A percentile compares a stretch with the other conserved stretches of the same genome.
These are phyloP conservation scores for Plotosus lineatus DNA, from an alignment of 2,113 vertebrate genomes.

Conservation along the genomic window DNA sequence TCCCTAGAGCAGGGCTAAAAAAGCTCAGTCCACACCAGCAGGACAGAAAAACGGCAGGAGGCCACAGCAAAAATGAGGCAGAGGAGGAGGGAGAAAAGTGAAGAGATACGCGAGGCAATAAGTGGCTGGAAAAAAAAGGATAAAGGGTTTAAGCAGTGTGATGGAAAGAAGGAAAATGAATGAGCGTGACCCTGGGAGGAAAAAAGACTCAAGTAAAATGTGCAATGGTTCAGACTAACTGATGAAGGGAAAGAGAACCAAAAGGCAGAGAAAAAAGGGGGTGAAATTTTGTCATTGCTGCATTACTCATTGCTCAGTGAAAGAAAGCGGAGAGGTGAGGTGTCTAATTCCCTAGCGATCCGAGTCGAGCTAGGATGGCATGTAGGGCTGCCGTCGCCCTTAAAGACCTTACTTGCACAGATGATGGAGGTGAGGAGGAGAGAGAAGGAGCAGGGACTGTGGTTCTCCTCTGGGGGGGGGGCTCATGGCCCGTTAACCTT, in stretches of 20 bases:
- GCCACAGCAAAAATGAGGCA: neutral
- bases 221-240: neutral
- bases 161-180: neutral
- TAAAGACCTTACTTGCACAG: constrained; percentile 27
- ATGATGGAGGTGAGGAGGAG: too few species aligned
- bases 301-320: neutral
- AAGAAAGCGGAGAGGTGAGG: neutral
- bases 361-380: neutral
- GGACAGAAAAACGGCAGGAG: neutral
- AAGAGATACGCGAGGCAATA: neutral
- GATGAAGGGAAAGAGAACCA: neutral
- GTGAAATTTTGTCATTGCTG: neutral
- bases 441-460: neutral
- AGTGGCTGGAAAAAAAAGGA: neutral
- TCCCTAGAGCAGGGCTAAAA: neutral
- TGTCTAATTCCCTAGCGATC: constrained; percentile 6
- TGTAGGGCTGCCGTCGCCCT: constrained; percentile 12
- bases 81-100: neutral
- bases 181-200: constrained; percentile 14
- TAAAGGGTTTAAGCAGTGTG: neutral
- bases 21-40: neutral
- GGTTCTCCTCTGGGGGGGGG: neutral
- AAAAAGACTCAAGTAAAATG: neutral
- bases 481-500: constrained; percentile 21
- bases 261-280: neutral